Percentiles rank a stretch among this genome's conserved stretches.
Evolutionary conservation across 2,797 vertebrate species (phyloP).

Genomic region (Malacoraja senta): DNA sequence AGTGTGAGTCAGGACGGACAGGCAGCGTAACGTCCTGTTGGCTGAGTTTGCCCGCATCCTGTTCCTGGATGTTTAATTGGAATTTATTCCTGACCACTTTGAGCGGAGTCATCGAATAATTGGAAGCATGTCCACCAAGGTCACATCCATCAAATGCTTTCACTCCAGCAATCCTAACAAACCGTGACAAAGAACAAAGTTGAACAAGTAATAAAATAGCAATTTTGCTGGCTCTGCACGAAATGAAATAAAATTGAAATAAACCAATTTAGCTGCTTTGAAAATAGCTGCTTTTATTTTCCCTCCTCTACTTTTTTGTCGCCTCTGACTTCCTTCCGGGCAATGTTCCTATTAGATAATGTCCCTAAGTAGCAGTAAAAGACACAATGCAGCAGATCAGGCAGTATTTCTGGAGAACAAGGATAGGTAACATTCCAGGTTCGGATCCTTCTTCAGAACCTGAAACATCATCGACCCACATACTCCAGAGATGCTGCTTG

Average conservation of each 20-base stretch:
- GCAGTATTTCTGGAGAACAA: no score
- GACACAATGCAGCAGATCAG: no score
- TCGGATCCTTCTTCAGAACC: no score
- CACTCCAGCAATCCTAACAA: not conserved
- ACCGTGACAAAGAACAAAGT: not conserved
- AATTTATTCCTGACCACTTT: not conserved
- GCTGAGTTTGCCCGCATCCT: not conserved
- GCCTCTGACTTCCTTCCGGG: not conserved
- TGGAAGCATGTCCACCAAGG: not conserved
- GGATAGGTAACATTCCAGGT: no score
- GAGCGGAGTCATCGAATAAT: not conserved
- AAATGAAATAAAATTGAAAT: not conserved
- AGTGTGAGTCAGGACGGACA: not conserved
- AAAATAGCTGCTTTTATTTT: not conserved
- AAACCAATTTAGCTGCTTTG: not conserved
- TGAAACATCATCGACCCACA: no score
- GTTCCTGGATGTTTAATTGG: not conserved
- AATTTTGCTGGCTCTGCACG: not conserved
- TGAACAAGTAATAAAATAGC: not conserved
- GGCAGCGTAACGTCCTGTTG: not conserved
- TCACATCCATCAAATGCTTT: not conserved
- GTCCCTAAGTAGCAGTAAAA: no score
- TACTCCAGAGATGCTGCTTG: no score
- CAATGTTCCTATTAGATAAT: not conserved
- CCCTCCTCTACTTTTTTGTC: not conserved